Evolutionary conservation across 1,140 invertebrate genomes (phyloP), one percentile per base, ranked within the genome.

Genomic region (Camponotus pennsylvanicus): DNA sequence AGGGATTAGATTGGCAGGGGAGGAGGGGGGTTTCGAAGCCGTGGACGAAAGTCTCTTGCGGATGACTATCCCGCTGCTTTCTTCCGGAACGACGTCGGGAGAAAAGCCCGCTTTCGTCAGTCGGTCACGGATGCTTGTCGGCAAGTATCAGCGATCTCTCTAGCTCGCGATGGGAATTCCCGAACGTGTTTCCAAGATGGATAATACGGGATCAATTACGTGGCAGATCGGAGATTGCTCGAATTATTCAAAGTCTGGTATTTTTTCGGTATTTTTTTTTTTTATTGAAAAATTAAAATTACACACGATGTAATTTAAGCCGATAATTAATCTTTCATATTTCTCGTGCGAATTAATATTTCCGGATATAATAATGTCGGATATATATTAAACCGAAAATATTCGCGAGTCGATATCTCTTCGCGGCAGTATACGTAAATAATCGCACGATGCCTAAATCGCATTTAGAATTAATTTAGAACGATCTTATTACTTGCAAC

Each of bases 1-100:
- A 82, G 45, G 67, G 76, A 86, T 63, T 83, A 83, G 85, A 78
- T 83, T 71, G 66, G 85, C 80, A 79, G 71, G 45, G 21, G 21
- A 21, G 21, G 21, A 0, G 21, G 21, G 49, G 13, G 0, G 27
- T 76, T 85, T 52, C 34, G 45, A 49, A 21, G 13, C 37, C 15
- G 13, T n/a, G n/a, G 27, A 42, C n/a, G 34, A 15, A 15, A 27
- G 32, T 64, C 63, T 40, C 15, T 18, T 71, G 21, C 66, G 61
- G 13, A 52, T 32, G 66, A 55, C 45, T 70, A 18, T 40, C 37
- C 27, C 18, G 13, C 6, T 8, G 13, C 34, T 37, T 34, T 37
- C 52, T 63, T 73, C 67, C 15, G 67, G 67, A 15, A 45, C 45
- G 42, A 59, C n/a, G n/a, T 15, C 18, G 27, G 55, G 6, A 32